A percentile compares a stretch with the other conserved stretches of the same genome.
Conservation (phyloP, 1,140 invertebrate species). For the Elymnias hypermnestra region DNA sequence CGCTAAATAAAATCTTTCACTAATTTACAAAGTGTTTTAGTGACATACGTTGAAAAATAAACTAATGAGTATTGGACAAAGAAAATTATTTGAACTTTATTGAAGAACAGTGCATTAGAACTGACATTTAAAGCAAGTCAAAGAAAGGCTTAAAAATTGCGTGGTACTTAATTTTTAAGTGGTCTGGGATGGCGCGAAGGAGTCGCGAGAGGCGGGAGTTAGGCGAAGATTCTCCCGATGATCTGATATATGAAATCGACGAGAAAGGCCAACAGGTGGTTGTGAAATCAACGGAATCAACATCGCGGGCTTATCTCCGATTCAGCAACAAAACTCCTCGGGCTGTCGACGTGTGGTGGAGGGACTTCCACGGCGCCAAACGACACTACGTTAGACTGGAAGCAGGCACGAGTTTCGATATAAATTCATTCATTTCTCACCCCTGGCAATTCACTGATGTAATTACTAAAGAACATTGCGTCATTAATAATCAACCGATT, state of each 20-base stretch:
- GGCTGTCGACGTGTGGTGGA: slow-evolving; percentile 83
- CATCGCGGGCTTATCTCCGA: slow-evolving; percentile 77
- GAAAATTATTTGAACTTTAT: too few species aligned
- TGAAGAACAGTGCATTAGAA: too few species aligned
- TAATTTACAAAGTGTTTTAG: too few species aligned
- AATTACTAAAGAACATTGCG: slow-evolving; percentile 77
- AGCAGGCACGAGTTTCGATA: slow-evolving; percentile 75
- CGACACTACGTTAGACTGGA: slow-evolving; percentile 41
- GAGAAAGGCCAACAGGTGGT: slow-evolving; percentile 44
- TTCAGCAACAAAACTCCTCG: slow-evolving; percentile 82
- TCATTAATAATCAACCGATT: slow-evolving; percentile 60
- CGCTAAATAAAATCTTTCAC: too few species aligned
- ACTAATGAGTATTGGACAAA: too few species aligned
- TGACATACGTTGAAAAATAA: too few species aligned
- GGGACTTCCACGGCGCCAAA: slow-evolving; percentile 80
- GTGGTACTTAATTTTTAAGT: too few species aligned
- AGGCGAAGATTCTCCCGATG: slow-evolving; percentile 17
- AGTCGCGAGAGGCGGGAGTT: slow-evolving; percentile 3
- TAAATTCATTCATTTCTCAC: slow-evolving; percentile 84
- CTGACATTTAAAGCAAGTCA: too few species aligned
- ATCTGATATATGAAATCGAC: slow-evolving; percentile 48
- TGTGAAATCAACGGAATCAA: slow-evolving; percentile 67
- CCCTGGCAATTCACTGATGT: slow-evolving; percentile 85
- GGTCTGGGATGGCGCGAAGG: slow-evolving; percentile 28
- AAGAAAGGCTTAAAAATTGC: too few species aligned